Evolutionary conservation across 2,888 invertebrate genomes (phyloP).

Genomic region (Autographa gamma): DNA sequence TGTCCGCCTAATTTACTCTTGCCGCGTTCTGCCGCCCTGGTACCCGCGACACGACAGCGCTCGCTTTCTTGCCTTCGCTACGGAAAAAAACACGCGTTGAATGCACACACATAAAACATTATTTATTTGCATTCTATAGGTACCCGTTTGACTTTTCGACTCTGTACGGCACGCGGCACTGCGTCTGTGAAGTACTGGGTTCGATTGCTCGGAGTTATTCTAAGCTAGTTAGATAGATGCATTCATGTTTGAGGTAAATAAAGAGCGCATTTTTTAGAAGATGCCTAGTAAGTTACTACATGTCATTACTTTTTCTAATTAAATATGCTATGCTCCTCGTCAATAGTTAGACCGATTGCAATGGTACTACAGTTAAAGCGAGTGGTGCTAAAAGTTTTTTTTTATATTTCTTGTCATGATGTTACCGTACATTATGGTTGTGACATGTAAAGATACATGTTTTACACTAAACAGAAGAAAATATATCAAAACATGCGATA

Average conservation of each 20-base stretch:
- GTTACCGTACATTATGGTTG: background rate
- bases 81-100: conserved; percentile 30
- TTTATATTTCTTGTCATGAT: background rate
- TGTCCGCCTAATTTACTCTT: conserved; percentile 79
- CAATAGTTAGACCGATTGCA: background rate
- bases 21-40: conserved; percentile 68
- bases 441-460: background rate
- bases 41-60: conserved; percentile 58
- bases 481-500: background rate
- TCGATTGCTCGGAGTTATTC: background rate
- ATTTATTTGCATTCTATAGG: background rate
- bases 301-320: too few relatives aligned
- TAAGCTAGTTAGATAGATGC: too few relatives aligned
- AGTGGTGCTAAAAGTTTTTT: background rate
- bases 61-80: conserved; percentile 55
- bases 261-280: too few relatives aligned
- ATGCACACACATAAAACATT: background rate
- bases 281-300: too few relatives aligned
- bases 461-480: background rate
- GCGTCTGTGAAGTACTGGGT: background rate
- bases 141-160: background rate
- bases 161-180: background rate
- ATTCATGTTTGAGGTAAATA: too few relatives aligned
- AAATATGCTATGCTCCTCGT: too few relatives aligned
- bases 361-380: background rate